Evolutionary conservation across 2,888 invertebrate genomes (phyloP), one percentile per base, ranked within the genome.

Genomic region (Anodontia alba): DNA sequence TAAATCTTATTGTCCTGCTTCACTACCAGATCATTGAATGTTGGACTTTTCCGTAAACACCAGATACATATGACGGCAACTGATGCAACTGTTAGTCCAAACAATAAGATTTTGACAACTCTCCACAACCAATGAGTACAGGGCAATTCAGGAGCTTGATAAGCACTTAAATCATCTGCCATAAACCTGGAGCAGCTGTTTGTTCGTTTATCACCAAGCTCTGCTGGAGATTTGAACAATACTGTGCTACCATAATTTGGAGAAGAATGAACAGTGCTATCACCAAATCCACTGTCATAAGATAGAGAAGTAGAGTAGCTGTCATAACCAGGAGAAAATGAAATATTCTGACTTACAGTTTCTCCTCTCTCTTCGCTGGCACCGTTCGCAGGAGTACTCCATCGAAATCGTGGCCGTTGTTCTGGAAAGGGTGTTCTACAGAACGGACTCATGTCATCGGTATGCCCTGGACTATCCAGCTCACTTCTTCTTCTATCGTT

Each of bases 331-430:
- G 51, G 51, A 51, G 51, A 51, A n/a, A 51, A 51, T 51, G 51
- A 51, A 51, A 51, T n/a, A n/a, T 12, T n/a, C 23, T 51, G 51
- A 51, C 51, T 51, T 12, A 51, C 20, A 51, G 51, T 51, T 51
- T 51, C 51, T 8, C 20, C 51, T 51, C 20, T 51, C 20, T n/a
- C 51, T 51, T 51, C 51, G 15, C 51, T 20, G 20, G 8, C 51
- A n/a, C n/a, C 51, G n/a, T n/a, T n/a, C n/a, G n/a, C n/a, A n/a
- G n/a, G n/a, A n/a, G n/a, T n/a, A n/a, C n/a, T n/a, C n/a, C 51
- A n/a, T 51, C 51, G 51, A n/a, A 51, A 51, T 51, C 51, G 51
- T 20, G 51, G 51, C 51, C n/a, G 20, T n/a, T 51, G 51, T n/a
- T 51, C 51, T 51, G 51, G 51, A 51, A 5, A 51, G 5, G 51